phyloP scores from a whole-genome alignment of 2,113 vertebrate species.

The Cinclus mexicanus region DNA sequence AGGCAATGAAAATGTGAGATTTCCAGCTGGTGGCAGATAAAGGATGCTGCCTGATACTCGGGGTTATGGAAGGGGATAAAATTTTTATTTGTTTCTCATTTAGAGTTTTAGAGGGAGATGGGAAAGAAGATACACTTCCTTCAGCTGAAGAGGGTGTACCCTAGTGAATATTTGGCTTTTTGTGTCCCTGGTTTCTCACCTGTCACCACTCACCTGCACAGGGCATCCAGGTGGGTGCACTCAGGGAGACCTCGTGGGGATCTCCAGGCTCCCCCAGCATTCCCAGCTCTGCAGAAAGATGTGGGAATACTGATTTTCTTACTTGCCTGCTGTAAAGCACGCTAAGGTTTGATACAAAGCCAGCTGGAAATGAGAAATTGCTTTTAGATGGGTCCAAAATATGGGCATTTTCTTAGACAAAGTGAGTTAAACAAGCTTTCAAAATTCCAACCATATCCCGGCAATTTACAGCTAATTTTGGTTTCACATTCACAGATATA shows the following conservation, averaged over 20 bases:
- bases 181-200: neutral
- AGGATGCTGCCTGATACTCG: neutral
- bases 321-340: neutral
- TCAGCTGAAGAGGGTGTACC: neutral
- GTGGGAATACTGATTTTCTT: neutral
- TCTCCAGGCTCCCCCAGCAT: neutral
- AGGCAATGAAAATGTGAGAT: conserved; percentile 12
- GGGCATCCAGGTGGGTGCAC: neutral
- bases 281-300: neutral
- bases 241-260: neutral
- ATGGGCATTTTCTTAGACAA: neutral
- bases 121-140: neutral
- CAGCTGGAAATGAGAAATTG: neutral
- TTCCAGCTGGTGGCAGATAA: neutral
- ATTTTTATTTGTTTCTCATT: conserved; percentile 33
- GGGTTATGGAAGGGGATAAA: neutral
- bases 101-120: neutral
- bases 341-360: neutral
- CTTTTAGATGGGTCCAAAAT: neutral
- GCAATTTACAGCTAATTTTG: neutral
- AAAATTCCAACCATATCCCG: neutral
- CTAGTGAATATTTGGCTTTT: accelerated
- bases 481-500: neutral
- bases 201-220: neutral
- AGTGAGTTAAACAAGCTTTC: neutral